A percentile compares a stretch with the other conserved stretches of the same genome.
phyloP scores from a whole-genome alignment of 2,797 vertebrate species.

The Hyperoplus lanceolatus region DNA sequence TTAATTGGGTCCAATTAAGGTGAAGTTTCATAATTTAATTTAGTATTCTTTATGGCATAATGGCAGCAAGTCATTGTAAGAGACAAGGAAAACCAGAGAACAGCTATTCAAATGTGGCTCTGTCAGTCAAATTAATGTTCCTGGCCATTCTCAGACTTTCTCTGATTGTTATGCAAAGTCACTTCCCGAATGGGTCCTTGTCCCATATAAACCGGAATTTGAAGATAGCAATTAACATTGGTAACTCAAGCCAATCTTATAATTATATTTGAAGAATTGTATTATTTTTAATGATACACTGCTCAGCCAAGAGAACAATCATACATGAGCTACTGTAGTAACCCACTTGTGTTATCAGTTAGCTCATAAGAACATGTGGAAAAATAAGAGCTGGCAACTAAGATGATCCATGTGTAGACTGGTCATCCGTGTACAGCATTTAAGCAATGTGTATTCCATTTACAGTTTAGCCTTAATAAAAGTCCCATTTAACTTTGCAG shows the following conservation, averaged over 20 bases:
- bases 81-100: background rate
- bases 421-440: constrained; percentile 30
- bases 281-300: too few species aligned
- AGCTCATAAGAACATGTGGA: background rate
- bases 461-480: constrained; percentile 65
- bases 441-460: constrained; percentile 49
- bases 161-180: constrained; percentile 16
- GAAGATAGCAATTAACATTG: too few species aligned
- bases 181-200: too few species aligned
- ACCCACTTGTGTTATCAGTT: background rate
- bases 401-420: constrained; percentile 25
- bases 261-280: too few species aligned
- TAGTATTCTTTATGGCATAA: constrained; percentile 37
- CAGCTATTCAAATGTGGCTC: constrained; percentile 18
- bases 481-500: constrained; percentile 49
- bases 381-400: constrained; percentile 6
- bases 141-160: background rate
- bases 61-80: constrained; percentile 35
- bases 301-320: background rate
- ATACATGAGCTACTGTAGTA: background rate
- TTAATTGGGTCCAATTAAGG: constrained; percentile 68
- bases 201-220: too few species aligned
- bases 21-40: constrained; percentile 59
- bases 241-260: too few species aligned
- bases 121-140: constrained; percentile 4